Base-by-base conservation (phyloP, 37 sponge, comb jelly and placozoan genomes). In the Diacarnus erythraeanus region DNA sequence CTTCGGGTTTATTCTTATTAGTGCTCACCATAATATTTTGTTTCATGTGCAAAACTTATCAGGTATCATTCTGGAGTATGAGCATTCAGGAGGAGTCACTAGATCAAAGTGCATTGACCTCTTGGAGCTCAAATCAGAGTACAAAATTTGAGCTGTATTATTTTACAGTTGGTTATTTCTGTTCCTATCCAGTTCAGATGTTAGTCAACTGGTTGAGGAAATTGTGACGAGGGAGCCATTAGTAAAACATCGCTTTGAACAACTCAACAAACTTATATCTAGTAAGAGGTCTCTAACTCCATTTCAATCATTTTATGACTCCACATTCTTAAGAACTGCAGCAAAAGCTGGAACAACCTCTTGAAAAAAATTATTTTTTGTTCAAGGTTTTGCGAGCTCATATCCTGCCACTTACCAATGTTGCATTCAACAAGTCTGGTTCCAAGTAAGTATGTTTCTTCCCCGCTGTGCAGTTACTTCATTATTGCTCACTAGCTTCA, bases 61-160 rank as follows among this genome's bases (percentile, higher is more conserved):
- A 93, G 96, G 95, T 0, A 88, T 97, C n/a, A 90, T 91, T 72
- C 76, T 97, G 69, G 98, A 97, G 61, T 97, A 95, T 71, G 98
- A 97, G 75, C 95, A 95, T 65, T 76, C 81, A 3, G 87, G 87
- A 3, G 87, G 87, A 56, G 64, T 80, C 26, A 61, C 78, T 12
- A 86, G 87, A 64, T 91, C 86, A 30, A 90, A 80, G 36, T 80
- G 77, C 20, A 93, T 97, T 23, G 98, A 97, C 59, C 85, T 97
- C 61, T 77, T 97, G 47, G 86, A 95, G 39, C 81, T 97, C 1
- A 84, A 44, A 35, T 80, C 74, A 47, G 88, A 96, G 94, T 94
- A 64, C 72, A 85, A 15, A 69, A 9, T 36, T 27, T 30, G 64
- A 6, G 26, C 18, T 27, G 64, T 63, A 63, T 56, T 56, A 15